Evolutionary conservation across 2,113 vertebrate species (phyloP), one percentile per base, ranked within the genome.

Genomic region (Caracal caracal): DNA sequence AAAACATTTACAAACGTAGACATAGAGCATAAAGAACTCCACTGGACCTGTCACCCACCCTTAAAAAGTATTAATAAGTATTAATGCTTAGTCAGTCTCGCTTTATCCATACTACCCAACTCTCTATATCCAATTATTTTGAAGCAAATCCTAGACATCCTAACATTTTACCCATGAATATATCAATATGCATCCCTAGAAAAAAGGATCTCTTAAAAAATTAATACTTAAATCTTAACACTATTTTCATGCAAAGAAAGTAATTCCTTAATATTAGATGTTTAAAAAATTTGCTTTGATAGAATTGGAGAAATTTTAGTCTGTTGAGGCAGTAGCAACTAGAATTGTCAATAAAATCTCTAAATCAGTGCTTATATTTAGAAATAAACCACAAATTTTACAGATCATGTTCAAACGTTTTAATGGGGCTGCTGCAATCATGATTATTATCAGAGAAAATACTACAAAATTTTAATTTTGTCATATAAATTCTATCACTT

Each of bases 301-400:
- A 53, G 53, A 90, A 68, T 75, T 81, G 37, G 76, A 88, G 40
- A 79, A 65, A 51, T 92, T 93, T 93, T 75, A 95, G 92, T 95
- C 40, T 81, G 37, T 37, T 68, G 56, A 95, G 63, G 49, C 37
- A 95, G 12, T 61, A 93, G 49, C 24, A 93, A 65, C 19, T 75
- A 59, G 43, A 70, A 81, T 76, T 88, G 47, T 75, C 78, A 96
- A 63, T 88, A n/a, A 37, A 90, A 63, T 93, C 56, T 90, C 70
- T 88, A 79, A 94, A 76, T 93, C 82, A 96, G 76, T 93, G 91
- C 47, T 90, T 73, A 80, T 17, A 91, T 90, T 95, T 96, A 19
- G 73, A 96, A 96, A 76, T 90, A n/a, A 96, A 53, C 30, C 61
- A 68, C 85, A 71, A 81, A 95, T 93, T 95, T 89, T 75, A 92